These are phyloP conservation scores for Zaprionus lineosus DNA, from an alignment of 2,888 invertebrate genomes.

Conservation along the genomic window DNA sequence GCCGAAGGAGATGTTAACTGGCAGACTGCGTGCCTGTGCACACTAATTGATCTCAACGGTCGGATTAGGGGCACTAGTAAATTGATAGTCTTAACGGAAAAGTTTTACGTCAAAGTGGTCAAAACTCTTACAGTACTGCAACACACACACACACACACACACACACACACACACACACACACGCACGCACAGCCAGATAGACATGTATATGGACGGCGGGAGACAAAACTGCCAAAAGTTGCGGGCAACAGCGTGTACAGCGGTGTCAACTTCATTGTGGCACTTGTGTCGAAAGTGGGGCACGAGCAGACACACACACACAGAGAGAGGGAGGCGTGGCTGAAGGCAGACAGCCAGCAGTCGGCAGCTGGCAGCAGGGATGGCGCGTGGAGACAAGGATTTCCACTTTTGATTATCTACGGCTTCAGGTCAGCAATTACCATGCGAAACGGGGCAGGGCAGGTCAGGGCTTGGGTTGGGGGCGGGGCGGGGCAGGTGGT, in stretches of 20 bases:
- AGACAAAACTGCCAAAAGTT: conserved; percentile 33
- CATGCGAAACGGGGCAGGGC: conserved; percentile 44
- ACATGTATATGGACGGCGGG: background rate
- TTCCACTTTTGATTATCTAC: conserved; percentile 62
- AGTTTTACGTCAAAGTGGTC: conserved; percentile 53
- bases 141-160: background rate
- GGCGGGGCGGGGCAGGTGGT: too few relatives aligned
- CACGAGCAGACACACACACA: too few relatives aligned
- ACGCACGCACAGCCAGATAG: background rate
- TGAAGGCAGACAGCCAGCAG: background rate
- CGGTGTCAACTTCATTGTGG: conserved; percentile 27
- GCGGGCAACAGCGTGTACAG: conserved; percentile 20
- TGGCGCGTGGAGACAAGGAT: conserved; percentile 52
- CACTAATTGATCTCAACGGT: conserved; percentile 75
- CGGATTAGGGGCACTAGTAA: conserved; percentile 61
- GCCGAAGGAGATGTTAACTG: conserved; percentile 17
- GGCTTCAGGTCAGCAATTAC: conserved; percentile 63
- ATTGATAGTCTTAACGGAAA: conserved; percentile 65
- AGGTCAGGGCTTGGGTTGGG: too few relatives aligned
- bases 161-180: background rate
- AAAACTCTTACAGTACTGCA: conserved; percentile 15
- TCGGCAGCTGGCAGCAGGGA: background rate
- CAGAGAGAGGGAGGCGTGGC: background rate
- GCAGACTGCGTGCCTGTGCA: conserved; percentile 29
- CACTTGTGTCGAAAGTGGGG: too few relatives aligned